Base-by-base conservation (phyloP, 2,113 vertebrate species). In the Ailuropoda melanoleuca region DNA sequence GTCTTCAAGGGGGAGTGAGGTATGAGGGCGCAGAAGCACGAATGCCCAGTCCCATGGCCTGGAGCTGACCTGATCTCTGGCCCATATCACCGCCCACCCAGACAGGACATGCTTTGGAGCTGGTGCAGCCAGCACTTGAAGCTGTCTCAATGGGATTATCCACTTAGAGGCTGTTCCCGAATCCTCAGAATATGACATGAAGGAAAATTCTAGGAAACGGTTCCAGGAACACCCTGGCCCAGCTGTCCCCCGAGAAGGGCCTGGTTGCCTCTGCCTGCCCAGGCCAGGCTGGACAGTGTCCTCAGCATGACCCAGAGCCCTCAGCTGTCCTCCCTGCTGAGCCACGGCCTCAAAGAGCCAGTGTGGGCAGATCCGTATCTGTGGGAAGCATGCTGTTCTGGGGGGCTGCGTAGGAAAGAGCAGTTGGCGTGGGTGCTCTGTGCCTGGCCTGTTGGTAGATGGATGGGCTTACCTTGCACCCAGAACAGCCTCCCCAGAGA, bases 101-200 rank as follows among this genome's bases (percentile, higher is more conserved):
- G 68, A n/a, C 2, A 31, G 29, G 62, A 31, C 43, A 23, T 43
- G 34, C 62, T 77, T 97, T 97, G 81, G 75, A 77, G 92, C 88
- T 46, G 10, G 12, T 82, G 68, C 86, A 98, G 87, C 17, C 72
- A 81, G 96, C 93, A 66, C 81, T 46, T 92, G 96, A 97, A 97
- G 75, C 78, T 87, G 70, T 90, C 75, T 66, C 43, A 48, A 72
- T 53, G 43, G 93, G 95, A 58, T 97, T 96, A 98, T 96, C 91
- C 97, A 56, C 96, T 98, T 90, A 94, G 24, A 97, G 97, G 94
- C 95, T 96, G 53, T 96, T 93, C 81, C 53, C 6, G 93, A 96
- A 93, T 93, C 60, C 88, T 90, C 89, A 93, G 80, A 95, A 94
- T 6, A 43, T n/a, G 90, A 84, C 86, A 39, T 46, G 48, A 90